A percentile compares a stretch with the other conserved stretches of the same genome.
phyloP scores from a whole-genome alignment of 2,113 vertebrate genomes.

The Pithys albifrons region DNA sequence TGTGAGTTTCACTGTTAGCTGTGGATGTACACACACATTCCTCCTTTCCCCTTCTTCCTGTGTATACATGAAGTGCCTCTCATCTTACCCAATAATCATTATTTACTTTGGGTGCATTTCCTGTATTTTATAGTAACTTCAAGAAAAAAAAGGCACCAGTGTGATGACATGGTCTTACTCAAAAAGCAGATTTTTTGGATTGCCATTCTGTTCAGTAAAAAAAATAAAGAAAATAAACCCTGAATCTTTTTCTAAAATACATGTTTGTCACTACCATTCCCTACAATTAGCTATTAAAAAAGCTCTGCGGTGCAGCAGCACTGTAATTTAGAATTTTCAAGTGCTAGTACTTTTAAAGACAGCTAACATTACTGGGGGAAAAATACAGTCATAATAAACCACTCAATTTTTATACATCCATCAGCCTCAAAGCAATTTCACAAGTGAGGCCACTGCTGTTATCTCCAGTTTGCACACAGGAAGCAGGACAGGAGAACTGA shows the following conservation, averaged over 20 bases:
- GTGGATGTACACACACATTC: background rate
- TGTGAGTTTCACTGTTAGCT: background rate
- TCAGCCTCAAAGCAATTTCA: background rate
- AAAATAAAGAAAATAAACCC: background rate
- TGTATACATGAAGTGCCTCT: background rate
- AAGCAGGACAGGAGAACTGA: background rate
- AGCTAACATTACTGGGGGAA: background rate
- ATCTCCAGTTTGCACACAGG: background rate
- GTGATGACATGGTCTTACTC: background rate
- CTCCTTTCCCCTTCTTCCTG: background rate
- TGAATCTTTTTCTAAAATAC: background rate
- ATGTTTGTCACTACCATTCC: background rate
- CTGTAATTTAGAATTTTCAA: conserved; percentile 4
- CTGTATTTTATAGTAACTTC: background rate
- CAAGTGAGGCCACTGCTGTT: background rate
- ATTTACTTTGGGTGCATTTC: background rate
- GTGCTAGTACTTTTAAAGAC: background rate
- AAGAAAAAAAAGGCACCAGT: background rate
- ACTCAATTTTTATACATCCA: background rate
- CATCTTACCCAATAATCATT: background rate
- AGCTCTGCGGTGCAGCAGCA: background rate
- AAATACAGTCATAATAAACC: conserved; percentile 1
- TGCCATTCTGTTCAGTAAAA: background rate
- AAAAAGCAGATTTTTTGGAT: background rate
- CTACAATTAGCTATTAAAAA: background rate